phyloP scores from a whole-genome alignment of 1,140 invertebrate species.

The Platyscapa corneri region DNA sequence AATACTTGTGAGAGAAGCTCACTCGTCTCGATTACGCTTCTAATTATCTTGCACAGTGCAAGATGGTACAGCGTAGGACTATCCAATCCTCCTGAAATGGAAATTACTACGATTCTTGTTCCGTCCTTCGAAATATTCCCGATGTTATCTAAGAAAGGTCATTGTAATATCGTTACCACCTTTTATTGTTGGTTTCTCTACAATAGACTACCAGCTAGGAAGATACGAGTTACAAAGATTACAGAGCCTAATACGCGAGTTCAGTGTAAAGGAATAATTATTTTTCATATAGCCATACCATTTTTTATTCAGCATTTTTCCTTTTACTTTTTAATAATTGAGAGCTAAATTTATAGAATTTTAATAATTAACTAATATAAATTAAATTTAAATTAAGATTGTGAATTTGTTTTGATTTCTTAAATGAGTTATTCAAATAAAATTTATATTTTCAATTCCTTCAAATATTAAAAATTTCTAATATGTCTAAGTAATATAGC shows the following conservation, averaged over 20 bases:
- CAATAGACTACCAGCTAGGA: neutral
- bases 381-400: no score
- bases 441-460: no score
- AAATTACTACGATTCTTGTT: slow-evolving; percentile 60
- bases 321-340: no score
- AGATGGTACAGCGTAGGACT: slow-evolving; percentile 58
- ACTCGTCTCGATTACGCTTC: slow-evolving; percentile 68
- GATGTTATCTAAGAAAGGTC: slow-evolving; percentile 61
- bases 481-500: no score
- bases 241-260: neutral
- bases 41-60: slow-evolving; percentile 66
- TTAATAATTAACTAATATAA: no score
- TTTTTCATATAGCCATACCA: neutral
- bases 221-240: neutral
- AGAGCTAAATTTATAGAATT: no score
- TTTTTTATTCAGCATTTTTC: no score
- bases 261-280: neutral
- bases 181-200: slow-evolving; percentile 55
- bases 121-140: slow-evolving; percentile 61
- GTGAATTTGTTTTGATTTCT: no score
- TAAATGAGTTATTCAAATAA: no score
- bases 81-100: slow-evolving; percentile 63
- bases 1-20: slow-evolving; percentile 46
- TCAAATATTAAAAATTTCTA: no score
- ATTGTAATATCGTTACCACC: slow-evolving; percentile 72